Evolutionary conservation across 2,888 invertebrate species (phyloP).

Genomic region (Apodemia mormo): DNA sequence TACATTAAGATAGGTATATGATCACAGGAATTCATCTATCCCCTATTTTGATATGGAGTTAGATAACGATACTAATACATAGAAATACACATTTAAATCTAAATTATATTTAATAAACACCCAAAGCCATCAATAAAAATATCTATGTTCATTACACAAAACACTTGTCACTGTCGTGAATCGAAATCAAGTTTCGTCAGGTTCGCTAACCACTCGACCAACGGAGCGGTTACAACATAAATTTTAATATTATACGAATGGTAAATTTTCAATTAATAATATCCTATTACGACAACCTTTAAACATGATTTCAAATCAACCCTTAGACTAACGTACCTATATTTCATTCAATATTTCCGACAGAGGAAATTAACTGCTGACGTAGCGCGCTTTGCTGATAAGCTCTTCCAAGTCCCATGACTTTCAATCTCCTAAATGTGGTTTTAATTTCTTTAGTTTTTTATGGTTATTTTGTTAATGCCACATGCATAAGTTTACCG

Average conservation of each 20-base stretch:
- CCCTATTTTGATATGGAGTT: too few species aligned
- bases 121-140: too few species aligned
- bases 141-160: too few species aligned
- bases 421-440: not conserved
- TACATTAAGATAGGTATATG: too few species aligned
- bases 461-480: not conserved
- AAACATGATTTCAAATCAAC: not conserved
- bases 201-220: too few species aligned
- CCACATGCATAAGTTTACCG: too few species aligned
- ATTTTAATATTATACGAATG: not conserved
- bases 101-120: too few species aligned
- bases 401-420: not conserved
- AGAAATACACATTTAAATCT: too few species aligned
- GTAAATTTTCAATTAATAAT: not conserved
- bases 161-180: too few species aligned
- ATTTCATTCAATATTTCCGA: conserved; percentile 12
- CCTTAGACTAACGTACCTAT: not conserved
- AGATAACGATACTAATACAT: too few species aligned
- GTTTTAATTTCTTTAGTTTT: not conserved
- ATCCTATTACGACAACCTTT: not conserved
- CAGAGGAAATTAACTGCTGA: conserved; percentile 6
- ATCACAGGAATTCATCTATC: too few species aligned
- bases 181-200: too few species aligned
- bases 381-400: not conserved
- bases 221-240: not conserved